A percentile compares a stretch with the other conserved stretches of the same genome.
Evolutionary conservation across 2,113 vertebrate genomes (phyloP).

Genomic region (Carassius gibelio): DNA sequence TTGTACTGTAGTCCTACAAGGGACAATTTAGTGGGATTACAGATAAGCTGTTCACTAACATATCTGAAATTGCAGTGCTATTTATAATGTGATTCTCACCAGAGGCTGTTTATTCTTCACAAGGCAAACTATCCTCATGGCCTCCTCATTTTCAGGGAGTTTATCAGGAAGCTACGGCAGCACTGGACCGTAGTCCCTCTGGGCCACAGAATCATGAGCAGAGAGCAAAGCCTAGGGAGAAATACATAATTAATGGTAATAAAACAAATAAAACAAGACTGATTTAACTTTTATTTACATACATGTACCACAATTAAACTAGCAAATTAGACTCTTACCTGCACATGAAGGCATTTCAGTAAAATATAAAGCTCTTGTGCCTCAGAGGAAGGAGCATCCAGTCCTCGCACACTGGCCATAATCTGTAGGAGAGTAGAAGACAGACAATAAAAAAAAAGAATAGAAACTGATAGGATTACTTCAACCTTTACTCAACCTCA

Average conservation of each 20-base stretch:
- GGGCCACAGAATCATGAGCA: constrained; percentile 87
- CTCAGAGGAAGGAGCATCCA: constrained; percentile 71
- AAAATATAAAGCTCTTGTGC: constrained; percentile 79
- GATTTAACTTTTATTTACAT: not conserved
- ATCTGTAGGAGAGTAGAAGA: constrained; percentile 57
- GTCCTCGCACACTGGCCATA: constrained; percentile 51
- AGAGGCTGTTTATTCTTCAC: constrained; percentile 91
- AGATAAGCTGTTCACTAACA: not conserved
- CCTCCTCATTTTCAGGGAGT: constrained; percentile 85
- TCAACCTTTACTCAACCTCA: not conserved
- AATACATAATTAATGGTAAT: not conserved
- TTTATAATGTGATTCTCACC: constrained; percentile 70
- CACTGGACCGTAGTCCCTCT: constrained; percentile 84
- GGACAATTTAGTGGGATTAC: not conserved
- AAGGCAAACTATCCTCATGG: constrained; percentile 87
- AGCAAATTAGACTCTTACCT: constrained; percentile 71
- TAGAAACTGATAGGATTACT: not conserved
- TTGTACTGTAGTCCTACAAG: not conserved
- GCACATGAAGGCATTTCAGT: constrained; percentile 79
- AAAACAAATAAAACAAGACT: not conserved
- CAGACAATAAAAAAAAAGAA: not conserved
- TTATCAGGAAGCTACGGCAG: constrained; percentile 84
- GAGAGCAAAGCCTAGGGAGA: constrained; percentile 81
- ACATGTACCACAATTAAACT: not conserved
- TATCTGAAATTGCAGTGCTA: constrained; percentile 8